phyloP scores from a whole-genome alignment of 2,888 invertebrate species.

The Oligia fasciuncula region DNA sequence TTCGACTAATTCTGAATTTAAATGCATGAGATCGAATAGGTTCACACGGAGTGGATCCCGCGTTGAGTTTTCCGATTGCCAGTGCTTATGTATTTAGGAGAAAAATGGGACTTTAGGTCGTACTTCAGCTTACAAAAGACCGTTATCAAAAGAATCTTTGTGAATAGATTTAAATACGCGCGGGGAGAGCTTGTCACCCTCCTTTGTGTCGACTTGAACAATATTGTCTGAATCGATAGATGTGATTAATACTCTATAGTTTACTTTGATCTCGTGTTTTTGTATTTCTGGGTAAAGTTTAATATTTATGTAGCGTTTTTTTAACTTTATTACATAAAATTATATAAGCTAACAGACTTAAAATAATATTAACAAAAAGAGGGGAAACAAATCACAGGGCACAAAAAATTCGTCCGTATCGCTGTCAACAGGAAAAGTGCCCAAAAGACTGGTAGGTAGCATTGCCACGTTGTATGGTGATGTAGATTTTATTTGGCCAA shows the following conservation, averaged over 20 bases:
- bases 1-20: conserved; percentile 89
- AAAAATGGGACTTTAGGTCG: conserved; percentile 80
- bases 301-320: background rate
- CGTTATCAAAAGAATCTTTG: conserved; percentile 79
- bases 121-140: conserved; percentile 79
- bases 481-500: background rate
- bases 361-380: background rate
- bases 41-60: conserved; percentile 83
- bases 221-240: conserved; percentile 65
- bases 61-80: conserved; percentile 83
- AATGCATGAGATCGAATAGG: conserved; percentile 90
- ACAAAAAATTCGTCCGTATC: background rate
- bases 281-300: background rate
- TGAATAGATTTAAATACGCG: conserved; percentile 74
- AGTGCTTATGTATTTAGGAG: conserved; percentile 86
- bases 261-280: conserved; percentile 21
- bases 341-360: background rate
- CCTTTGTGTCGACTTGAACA: conserved; percentile 68
- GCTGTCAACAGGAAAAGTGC: background rate
- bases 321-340: background rate
- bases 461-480: background rate
- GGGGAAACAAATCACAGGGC: background rate
- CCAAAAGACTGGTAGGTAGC: background rate
- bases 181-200: conserved; percentile 63
- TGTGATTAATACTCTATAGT: conserved; percentile 55